A percentile compares a stretch with the other conserved stretches of the same genome.
Conservation (phyloP, 2,797 vertebrate species). For the Galaxias olidus region DNA sequence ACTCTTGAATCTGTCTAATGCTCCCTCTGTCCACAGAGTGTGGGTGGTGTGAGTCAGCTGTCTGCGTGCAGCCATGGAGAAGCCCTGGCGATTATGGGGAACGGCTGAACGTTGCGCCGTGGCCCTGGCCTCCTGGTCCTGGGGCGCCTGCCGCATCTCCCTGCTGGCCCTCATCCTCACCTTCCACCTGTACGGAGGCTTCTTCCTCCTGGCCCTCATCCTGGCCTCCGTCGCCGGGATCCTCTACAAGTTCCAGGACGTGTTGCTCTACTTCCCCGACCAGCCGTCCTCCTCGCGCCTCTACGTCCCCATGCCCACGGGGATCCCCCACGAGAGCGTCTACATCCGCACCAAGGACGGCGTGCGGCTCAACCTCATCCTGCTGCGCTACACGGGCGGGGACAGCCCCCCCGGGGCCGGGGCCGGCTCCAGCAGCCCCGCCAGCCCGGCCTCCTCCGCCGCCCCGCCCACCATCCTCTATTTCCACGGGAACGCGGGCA, state of each 20-base stretch:
- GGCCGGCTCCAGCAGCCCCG: constrained; percentile 65
- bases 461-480: constrained; percentile 94
- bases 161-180: constrained; percentile 96
- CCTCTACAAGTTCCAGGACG: constrained; percentile 97
- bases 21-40: constrained; percentile 64
- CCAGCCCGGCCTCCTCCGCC: constrained; percentile 58
- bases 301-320: constrained; percentile 95
- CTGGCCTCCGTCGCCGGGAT: constrained; percentile 91
- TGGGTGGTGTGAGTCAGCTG: constrained; percentile 67
- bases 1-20: too few relatives aligned
- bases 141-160: constrained; percentile 93
- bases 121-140: constrained; percentile 90
- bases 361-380: constrained; percentile 92
- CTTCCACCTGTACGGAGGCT: constrained; percentile 93
- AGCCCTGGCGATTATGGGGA: constrained; percentile 94
- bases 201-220: constrained; percentile 90
- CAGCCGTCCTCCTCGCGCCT: constrained; percentile 97
- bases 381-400: constrained; percentile 93
- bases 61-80: constrained; percentile 84
- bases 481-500: constrained; percentile 98
- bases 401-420: constrained; percentile 52
- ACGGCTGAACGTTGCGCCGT: constrained; percentile 86
- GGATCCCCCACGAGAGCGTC: constrained; percentile 95
- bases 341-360: constrained; percentile 96
- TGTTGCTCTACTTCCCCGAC: constrained; percentile 96